Base-by-base conservation (phyloP, 2,113 vertebrate species). In the Pseudopodoces humilis region DNA sequence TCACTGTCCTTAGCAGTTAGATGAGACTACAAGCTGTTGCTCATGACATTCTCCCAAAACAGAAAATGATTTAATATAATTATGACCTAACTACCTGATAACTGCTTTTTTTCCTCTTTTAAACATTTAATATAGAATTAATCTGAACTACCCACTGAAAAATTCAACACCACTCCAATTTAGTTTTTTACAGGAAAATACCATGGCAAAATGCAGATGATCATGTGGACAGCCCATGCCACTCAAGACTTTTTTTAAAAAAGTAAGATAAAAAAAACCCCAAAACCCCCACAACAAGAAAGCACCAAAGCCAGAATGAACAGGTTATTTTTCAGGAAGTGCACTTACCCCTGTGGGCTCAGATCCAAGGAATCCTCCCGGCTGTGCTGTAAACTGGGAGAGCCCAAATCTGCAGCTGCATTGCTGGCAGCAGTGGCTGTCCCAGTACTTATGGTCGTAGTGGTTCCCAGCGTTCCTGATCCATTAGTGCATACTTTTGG, bases 321-420 rank as follows among this genome's bases (percentile, higher is more conserved):
- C 8, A 50, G 25, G 15, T 9, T 2, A 6, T 4, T 21, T 79
- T 17, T 10, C 30, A 67, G 22, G 5, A 15, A 53, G 27, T 4
- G 3, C 31, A 49, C 98, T 98, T 86, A 99, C 99, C 99, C 99
- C 97, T 99, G 99, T 63, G 99, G 99, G 95, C 99, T 99, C 90
- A 99, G 98, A 96, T 99, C 99, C 97, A 99, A 96, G 24, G 99
- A 99, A 96, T 99, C 99, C 24, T 99, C 99, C 97, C 99, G 98
- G 97, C 98, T 99, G 97, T 99, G 99, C 94, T 99, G 99, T 81
- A 99, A 98, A 96, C 99, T 99, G 78, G 99, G 99, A 22, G 99
- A 99, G 37, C 99, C 99, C 97, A 99, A 88, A 95, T 99, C 99
- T 10, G 98, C 97, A 19, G 98, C 85, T 63, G 98, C 98, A 5